A percentile compares a stretch with the other conserved stretches of the same genome.
Evolutionary conservation across 2,888 invertebrate genomes (phyloP).

Genomic region (Pteria penguin): DNA sequence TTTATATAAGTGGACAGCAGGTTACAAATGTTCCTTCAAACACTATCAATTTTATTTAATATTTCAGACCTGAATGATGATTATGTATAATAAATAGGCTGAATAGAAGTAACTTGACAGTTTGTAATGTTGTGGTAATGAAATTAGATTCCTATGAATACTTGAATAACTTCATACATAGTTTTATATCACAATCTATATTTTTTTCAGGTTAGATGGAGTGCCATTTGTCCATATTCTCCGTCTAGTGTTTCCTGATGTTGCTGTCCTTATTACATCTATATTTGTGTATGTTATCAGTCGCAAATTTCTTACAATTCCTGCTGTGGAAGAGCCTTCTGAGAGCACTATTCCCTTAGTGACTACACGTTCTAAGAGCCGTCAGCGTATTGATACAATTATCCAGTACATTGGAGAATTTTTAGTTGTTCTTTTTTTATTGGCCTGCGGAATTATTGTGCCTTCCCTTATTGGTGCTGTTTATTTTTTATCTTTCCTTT

Average conservation of each 20-base stretch:
- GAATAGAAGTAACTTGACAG: no score
- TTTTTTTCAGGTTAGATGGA: slow-evolving; percentile 64
- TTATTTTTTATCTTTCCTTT: slow-evolving; percentile 92
- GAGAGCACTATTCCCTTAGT: slow-evolving; percentile 37
- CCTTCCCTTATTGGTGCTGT: slow-evolving; percentile 91
- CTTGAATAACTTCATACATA: no score
- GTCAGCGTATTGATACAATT: slow-evolving; percentile 49
- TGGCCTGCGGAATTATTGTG: slow-evolving; percentile 85
- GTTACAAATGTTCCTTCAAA: no score
- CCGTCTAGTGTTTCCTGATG: slow-evolving; percentile 75
- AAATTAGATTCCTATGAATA: no score
- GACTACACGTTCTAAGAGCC: slow-evolving; percentile 30
- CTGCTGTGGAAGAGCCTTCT: slow-evolving; percentile 28
- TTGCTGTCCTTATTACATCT: slow-evolving; percentile 67
- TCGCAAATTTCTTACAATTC: slow-evolving; percentile 53
- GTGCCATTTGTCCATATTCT: slow-evolving; percentile 64
- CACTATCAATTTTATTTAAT: no score
- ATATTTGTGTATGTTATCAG: slow-evolving; percentile 69
- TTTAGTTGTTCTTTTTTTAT: slow-evolving; percentile 68
- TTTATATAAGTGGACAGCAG: no score
- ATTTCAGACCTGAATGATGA: no score
- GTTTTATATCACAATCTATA: neutral
- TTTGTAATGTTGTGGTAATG: no score
- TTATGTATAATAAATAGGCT: no score
- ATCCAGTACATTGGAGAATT: slow-evolving; percentile 68